Evolutionary conservation across 2,888 invertebrate genomes (phyloP), one percentile per base, ranked within the genome.

Genomic region (Cerceris ruficornis): DNA sequence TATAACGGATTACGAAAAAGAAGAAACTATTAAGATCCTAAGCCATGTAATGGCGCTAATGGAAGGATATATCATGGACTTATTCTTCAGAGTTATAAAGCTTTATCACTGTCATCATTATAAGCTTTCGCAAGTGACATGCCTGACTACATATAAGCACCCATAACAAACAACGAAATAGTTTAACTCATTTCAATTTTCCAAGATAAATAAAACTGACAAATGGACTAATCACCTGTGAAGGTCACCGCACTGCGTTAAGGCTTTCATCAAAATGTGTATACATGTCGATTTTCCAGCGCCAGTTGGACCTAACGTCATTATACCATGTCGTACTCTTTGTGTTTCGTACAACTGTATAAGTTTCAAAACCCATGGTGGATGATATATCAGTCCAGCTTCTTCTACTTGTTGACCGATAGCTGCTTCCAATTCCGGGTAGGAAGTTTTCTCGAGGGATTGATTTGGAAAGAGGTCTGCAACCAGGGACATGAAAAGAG

Each of bases 341-440:
- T 98, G 98, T 0, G 98, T 98, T 93, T 98, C 98, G 90, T 98
- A 98, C 67, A 99, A 93, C 95, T 98, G 98, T 90, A 99, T 98
- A 68, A 99, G 94, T 93, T 99, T 99, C 60, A 98, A 93, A 42
- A 97, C 95, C 99, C 98, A 99, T 0, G 98, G 97, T n/a, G 97
- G 96, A 93, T 99, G 98, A 91, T 96, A 96, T 72, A 99, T 95
- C 64, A 99, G 93, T 39, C 96, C 96, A 52, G 95, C 95, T 86
- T 95, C 94, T 83, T 97, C 96, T 0, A 97, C 96, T 93, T 98
- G 97, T 82, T 95, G 95, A 77, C 95, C 95, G 75, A 99, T 98
- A 0, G 98, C 97, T 8, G 96, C 95, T 92, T 98, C 98, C 66
- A 99, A 93, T 84, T 98, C 97, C 0, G 96, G 96, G 91, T 99